Base-by-base conservation (phyloP, 2,888 invertebrate genomes). In the Chloroclysta siterata region DNA sequence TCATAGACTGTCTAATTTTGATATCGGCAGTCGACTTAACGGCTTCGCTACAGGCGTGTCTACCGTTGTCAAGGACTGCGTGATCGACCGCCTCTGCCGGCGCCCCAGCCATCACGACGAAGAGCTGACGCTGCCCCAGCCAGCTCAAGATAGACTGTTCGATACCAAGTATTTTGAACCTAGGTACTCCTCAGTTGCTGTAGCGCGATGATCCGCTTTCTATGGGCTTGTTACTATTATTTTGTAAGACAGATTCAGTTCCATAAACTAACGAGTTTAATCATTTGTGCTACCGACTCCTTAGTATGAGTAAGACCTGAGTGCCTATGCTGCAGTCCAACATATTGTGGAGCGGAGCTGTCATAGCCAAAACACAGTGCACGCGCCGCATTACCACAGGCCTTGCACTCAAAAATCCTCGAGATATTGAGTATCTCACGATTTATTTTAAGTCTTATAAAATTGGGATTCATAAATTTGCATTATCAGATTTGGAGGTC, bases 31-130 rank as follows among this genome's bases (percentile, higher is more conserved):
- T 82, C 94, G 95, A 73, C 88, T 96, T 77, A 95, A 95, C 85
- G 96, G 96, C 76, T 88, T 96, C 75, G 95, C 96, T 53, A 94
- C 95, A 48, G 96, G 96, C 54, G 94, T 96, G 71, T 94, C 95
- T 41, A 94, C 94, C 58, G 94, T 95, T 70, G 94, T 96, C 79
- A 95, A 95, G 83, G 95, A 94, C 84, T 95, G 95, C 84, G 93
- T 96, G 73, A 94, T 95, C 77, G 95, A 95, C 83, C 93, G 94
- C 66, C 94, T 94, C 83, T 93, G 90, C 80, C 85, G 86, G 72
- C 85, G 89, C 70, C 88, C 93, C 50, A 89, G 83, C 78, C 79
- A 81, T 71, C 80, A 89, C 77, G 88, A 90, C 79, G 83, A 78
- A 6, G 81, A 76, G 14, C 74, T 80, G 71, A 77, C 87, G 78